These are phyloP conservation scores for Numenius phaeopus DNA, from an alignment of 2,797 vertebrate genomes.

Conservation along the genomic window DNA sequence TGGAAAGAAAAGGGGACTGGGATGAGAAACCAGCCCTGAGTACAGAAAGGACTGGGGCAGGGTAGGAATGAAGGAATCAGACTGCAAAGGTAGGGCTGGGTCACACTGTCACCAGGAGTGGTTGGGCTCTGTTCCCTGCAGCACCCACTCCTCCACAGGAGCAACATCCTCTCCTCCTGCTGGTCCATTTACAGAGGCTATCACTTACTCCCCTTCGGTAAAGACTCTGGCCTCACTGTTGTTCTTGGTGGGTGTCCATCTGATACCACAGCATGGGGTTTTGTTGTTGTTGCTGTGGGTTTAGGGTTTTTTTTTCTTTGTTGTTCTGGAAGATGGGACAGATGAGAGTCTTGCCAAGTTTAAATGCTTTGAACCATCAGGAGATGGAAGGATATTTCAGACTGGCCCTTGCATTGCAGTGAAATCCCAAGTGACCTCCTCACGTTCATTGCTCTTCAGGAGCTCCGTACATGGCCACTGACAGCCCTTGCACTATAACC, in stretches of 20 bases:
- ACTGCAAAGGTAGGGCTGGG: neutral
- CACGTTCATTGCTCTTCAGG: neutral
- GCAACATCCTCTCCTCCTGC: neutral
- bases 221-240: neutral
- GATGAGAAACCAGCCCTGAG: neutral
- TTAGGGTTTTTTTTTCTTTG: neutral
- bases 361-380: neutral
- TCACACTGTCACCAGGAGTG: neutral
- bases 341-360: neutral
- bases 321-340: neutral
- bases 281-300: neutral
- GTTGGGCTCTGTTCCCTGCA: neutral
- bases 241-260: neutral
- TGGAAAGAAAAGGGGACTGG: neutral
- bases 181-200: neutral
- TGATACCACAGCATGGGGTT: accelerated
- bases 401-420: neutral
- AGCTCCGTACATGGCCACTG: accelerated
- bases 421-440: neutral
- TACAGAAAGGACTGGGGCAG: accelerated
- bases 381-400: neutral
- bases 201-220: neutral
- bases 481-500: neutral
- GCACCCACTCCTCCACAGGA: neutral
- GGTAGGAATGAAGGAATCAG: neutral